Conservation (phyloP, 2,113 vertebrate genomes). For the Cephalopholis sonnerati region DNA sequence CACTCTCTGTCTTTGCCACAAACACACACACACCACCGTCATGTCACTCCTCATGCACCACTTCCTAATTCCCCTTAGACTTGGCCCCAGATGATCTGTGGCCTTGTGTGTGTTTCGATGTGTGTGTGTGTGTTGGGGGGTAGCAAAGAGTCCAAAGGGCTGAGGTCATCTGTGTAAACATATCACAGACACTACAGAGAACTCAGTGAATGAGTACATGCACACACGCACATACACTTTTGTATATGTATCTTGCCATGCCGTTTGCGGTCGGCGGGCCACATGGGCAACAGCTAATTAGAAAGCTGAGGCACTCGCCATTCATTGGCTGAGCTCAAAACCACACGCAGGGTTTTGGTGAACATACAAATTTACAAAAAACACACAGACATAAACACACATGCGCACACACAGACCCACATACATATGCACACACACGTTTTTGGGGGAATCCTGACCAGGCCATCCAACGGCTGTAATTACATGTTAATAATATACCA, state of each 20-base stretch:
- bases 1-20: not conserved
- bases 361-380: conserved; percentile 30
- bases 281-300: conserved; percentile 63
- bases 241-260: conserved; percentile 29
- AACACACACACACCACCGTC: conserved; percentile 4
- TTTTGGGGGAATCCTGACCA: conserved; percentile 46
- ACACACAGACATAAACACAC: not conserved
- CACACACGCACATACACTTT: conserved; percentile 29
- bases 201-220: conserved; percentile 16
- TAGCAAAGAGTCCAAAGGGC: conserved; percentile 51
- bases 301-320: conserved; percentile 45
- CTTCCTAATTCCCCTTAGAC: conserved; percentile 38
- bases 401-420: not conserved
- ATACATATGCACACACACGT: conserved; percentile 14
- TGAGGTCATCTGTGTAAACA: conserved; percentile 76
- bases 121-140: conserved; percentile 19
- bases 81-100: conserved; percentile 27
- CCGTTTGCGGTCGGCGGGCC: conserved; percentile 41
- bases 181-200: conserved; percentile 59
- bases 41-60: conserved; percentile 17
- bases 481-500: conserved; percentile 67
- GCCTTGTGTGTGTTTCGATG: conserved; percentile 24
- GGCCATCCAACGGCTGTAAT: conserved; percentile 58
- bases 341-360: conserved; percentile 50
- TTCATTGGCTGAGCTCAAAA: conserved; percentile 58